A percentile compares a stretch with the other conserved stretches of the same genome.
Conservation (phyloP, 1,140 invertebrate genomes). For the Drosophila willistoni region DNA sequence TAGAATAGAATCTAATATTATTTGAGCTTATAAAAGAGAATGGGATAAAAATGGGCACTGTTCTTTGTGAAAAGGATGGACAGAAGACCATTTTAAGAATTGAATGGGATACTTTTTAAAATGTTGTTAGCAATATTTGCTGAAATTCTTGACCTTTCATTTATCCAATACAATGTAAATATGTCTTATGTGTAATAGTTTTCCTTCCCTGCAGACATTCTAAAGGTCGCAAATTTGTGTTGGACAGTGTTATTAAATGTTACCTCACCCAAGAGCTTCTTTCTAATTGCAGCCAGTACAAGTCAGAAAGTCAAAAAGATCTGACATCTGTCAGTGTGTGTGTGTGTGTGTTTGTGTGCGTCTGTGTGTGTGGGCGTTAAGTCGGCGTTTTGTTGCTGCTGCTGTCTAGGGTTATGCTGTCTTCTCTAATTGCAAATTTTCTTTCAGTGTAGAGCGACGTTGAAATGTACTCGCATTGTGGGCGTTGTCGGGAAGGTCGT, state of each 20-base stretch:
- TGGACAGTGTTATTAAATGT: conserved; percentile 23
- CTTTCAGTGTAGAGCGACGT: conserved; percentile 61
- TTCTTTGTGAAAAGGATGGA: too few species aligned
- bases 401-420: conserved; percentile 11
- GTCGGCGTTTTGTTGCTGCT: conserved; percentile 35
- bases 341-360: conserved; percentile 42
- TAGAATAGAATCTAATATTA: too few species aligned
- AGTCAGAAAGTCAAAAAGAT: neutral
- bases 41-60: too few species aligned
- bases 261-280: conserved; percentile 48
- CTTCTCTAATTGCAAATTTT: conserved; percentile 55
- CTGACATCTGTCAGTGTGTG: neutral
- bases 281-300: conserved; percentile 3
- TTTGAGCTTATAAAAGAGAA: too few species aligned
- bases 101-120: too few species aligned
- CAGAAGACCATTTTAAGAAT: too few species aligned
- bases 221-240: neutral
- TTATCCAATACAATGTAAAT: too few species aligned
- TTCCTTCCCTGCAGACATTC: neutral
- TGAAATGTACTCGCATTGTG: conserved; percentile 43
- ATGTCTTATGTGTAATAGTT: too few species aligned
- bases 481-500: conserved; percentile 73
- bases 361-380: conserved; percentile 17
- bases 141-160: too few species aligned
- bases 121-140: too few species aligned